Percentiles rank a stretch among this genome's conserved stretches.
phyloP scores from a whole-genome alignment of 2,888 invertebrate genomes.

The Stenurella melanura region DNA sequence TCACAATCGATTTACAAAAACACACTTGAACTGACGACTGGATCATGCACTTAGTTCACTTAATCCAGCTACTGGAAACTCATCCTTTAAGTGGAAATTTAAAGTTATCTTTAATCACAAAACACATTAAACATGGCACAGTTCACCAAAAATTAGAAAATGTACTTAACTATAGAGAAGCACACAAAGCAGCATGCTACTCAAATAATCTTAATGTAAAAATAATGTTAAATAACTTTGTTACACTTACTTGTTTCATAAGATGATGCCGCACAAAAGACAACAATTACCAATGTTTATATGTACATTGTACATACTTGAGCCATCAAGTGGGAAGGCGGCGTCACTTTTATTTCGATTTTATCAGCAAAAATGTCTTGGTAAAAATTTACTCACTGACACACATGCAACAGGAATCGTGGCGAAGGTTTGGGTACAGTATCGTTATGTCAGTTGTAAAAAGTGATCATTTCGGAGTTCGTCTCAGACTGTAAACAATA shows the following conservation, averaged over 20 bases:
- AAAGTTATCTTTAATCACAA: constrained; percentile 2
- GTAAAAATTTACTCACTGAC: neutral
- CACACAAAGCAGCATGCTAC: neutral
- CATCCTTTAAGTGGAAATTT: neutral
- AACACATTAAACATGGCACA: neutral
- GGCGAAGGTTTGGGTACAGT: neutral
- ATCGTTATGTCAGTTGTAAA: neutral
- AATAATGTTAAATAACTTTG: neutral
- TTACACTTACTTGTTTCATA: constrained; percentile 4
- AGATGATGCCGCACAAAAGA: constrained; percentile 3
- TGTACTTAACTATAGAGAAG: neutral
- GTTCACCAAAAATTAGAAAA: neutral
- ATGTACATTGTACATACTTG: neutral
- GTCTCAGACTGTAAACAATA: neutral
- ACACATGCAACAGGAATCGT: neutral
- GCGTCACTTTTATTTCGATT: constrained; percentile 2
- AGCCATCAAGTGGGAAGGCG: neutral
- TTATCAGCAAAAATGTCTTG: neutral
- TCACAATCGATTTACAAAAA: neutral
- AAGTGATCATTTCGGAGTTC: neutral
- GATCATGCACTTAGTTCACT: neutral
- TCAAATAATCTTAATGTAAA: neutral
- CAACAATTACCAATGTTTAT: neutral
- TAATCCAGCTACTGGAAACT: neutral
- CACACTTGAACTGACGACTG: neutral